A percentile compares a stretch with the other conserved stretches of the same genome.
Evolutionary conservation across 1,140 invertebrate genomes (phyloP).

Genomic region (Chironomus tepperi): DNA sequence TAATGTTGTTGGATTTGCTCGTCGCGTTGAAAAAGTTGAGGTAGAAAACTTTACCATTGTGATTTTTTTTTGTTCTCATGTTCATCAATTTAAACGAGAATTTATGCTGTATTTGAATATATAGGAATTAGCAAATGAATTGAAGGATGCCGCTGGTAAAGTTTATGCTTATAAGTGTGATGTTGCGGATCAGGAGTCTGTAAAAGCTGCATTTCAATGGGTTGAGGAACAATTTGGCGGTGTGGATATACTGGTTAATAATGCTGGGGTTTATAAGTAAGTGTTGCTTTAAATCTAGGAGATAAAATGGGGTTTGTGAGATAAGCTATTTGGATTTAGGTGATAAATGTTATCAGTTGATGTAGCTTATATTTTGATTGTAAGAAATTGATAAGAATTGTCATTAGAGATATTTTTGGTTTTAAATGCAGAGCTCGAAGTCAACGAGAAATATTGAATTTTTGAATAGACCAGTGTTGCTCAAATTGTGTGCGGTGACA

Average conservation of each 20-base stretch:
- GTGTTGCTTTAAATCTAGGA: slow-evolving; percentile 19
- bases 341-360: too few relatives aligned
- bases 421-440: too few relatives aligned
- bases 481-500: too few relatives aligned
- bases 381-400: background rate
- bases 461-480: too few relatives aligned
- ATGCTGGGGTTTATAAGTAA: slow-evolving; percentile 44
- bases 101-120: background rate
- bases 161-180: slow-evolving; percentile 50
- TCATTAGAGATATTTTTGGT: too few relatives aligned
- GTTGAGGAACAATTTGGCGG: slow-evolving; percentile 46
- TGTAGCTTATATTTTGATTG: too few relatives aligned
- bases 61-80: background rate
- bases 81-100: background rate
- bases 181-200: slow-evolving; percentile 51
- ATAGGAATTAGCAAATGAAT: background rate
- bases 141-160: slow-evolving; percentile 26
- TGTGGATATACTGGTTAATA: slow-evolving; percentile 57
- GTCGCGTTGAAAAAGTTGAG: slow-evolving; percentile 50
- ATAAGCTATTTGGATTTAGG: background rate
- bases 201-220: slow-evolving; percentile 51
- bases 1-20: slow-evolving; percentile 58
- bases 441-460: too few relatives aligned
- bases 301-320: background rate
- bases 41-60: slow-evolving; percentile 29